phyloP scores from a whole-genome alignment of 1,140 invertebrate genomes.

The Vollenhovia emeryi region DNA sequence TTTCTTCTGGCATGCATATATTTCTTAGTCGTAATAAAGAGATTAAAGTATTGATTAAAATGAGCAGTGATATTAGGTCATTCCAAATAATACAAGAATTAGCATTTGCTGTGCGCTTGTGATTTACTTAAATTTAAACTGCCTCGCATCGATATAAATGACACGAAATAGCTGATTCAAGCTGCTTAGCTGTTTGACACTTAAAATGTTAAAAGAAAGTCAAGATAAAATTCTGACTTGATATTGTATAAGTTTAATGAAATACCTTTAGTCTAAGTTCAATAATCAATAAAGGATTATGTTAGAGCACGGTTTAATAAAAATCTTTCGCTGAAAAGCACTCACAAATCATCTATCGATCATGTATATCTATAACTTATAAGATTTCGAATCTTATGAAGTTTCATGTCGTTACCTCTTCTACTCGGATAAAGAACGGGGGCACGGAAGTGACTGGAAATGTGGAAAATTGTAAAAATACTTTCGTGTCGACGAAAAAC shows the following conservation, averaged over 20 bases:
- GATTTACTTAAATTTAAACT: slow-evolving; percentile 14
- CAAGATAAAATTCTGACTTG: neutral
- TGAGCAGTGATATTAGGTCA: neutral
- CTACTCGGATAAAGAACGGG: slow-evolving; percentile 11
- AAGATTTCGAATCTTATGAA: slow-evolving; percentile 11
- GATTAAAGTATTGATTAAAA: slow-evolving; percentile 33
- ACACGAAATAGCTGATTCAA: neutral
- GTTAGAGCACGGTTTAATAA: neutral
- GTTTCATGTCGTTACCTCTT: slow-evolving; percentile 9
- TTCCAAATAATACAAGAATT: slow-evolving; percentile 27
- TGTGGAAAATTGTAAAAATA: slow-evolving; percentile 69
- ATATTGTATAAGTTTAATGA: neutral
- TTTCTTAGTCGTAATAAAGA: neutral
- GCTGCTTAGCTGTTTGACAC: neutral
- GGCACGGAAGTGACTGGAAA: slow-evolving; percentile 26
- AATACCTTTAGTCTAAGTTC: neutral
- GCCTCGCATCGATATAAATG: neutral
- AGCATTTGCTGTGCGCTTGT: neutral
- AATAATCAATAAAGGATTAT: neutral
- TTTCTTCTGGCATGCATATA: slow-evolving; percentile 28
- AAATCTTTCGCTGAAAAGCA: neutral
- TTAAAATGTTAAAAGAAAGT: neutral
- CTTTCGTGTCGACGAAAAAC: slow-evolving; percentile 63
- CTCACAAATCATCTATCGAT: neutral
- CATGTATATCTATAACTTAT: neutral